These are phyloP conservation scores for Seriola quinqueradiata DNA, from an alignment of 2,113 vertebrate species.

Conservation along the genomic window DNA sequence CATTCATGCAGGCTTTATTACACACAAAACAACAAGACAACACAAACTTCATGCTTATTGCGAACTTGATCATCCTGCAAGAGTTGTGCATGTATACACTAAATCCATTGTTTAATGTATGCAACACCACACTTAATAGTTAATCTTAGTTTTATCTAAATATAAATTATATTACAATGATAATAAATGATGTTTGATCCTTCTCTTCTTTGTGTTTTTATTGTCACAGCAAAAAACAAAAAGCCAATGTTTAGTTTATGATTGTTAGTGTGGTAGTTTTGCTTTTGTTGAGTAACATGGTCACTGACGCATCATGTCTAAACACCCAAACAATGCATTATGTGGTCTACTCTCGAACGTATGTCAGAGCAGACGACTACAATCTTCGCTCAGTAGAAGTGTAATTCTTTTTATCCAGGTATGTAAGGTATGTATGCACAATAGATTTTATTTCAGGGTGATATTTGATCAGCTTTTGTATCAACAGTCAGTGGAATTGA, in stretches of 20 bases:
- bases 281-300: slow-evolving; percentile 3
- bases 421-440: background rate
- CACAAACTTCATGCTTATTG: slow-evolving; percentile 51
- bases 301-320: background rate
- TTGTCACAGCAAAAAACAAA: slow-evolving; percentile 1
- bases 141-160: slow-evolving; percentile 74
- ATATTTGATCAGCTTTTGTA: background rate
- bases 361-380: background rate
- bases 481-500: background rate
- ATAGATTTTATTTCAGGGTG: background rate
- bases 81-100: slow-evolving; percentile 78
- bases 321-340: background rate
- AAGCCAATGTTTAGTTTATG: slow-evolving; percentile 21
- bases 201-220: slow-evolving; percentile 57
- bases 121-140: slow-evolving; percentile 66
- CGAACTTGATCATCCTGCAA: slow-evolving; percentile 52
- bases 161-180: slow-evolving; percentile 78
- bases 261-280: background rate
- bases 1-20: slow-evolving; percentile 53
- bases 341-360: background rate
- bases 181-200: slow-evolving; percentile 72
- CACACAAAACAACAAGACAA: slow-evolving; percentile 43
- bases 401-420: background rate
- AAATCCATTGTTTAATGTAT: slow-evolving; percentile 67
- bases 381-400: background rate